Percentiles rank a stretch among this genome's conserved stretches.
Evolutionary conservation across 2,888 invertebrate genomes (phyloP).

Genomic region (Azorinus chamasolen): DNA sequence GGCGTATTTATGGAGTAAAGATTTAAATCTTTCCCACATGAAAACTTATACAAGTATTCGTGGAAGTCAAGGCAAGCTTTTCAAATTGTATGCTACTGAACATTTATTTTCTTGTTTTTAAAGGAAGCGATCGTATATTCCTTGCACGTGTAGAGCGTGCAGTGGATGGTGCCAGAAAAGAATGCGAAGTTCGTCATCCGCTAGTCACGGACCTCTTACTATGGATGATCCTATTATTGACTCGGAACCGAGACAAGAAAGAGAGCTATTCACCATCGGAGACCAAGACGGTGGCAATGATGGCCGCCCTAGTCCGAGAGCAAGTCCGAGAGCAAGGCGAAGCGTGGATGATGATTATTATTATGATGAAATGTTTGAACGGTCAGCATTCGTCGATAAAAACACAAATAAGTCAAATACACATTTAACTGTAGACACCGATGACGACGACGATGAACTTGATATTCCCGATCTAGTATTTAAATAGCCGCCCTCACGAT

Average conservation of each 20-base stretch:
- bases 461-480: constrained; percentile 59
- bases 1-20: too few species aligned
- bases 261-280: constrained; percentile 64
- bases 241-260: constrained; percentile 33
- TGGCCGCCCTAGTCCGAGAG: constrained; percentile 26
- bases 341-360: constrained; percentile 62
- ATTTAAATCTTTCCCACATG: too few species aligned
- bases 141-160: background rate
- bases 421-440: constrained; percentile 46
- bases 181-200: constrained; percentile 25
- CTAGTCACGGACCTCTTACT: constrained; percentile 46
- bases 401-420: constrained; percentile 56
- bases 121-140: constrained; percentile 22
- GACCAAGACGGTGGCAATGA: constrained; percentile 64
- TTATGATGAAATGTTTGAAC: constrained; percentile 70
- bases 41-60: too few species aligned
- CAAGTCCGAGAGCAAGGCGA: background rate
- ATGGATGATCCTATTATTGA: constrained; percentile 31
- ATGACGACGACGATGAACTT: constrained; percentile 32
- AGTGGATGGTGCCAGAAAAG: constrained; percentile 9
- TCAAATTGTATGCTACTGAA: too few species aligned
- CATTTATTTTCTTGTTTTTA: background rate
- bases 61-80: too few species aligned
- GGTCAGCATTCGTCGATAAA: constrained; percentile 68
- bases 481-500: constrained; percentile 26